phyloP scores from a whole-genome alignment of 2,113 vertebrate genomes.

The Bos javanicus region DNA sequence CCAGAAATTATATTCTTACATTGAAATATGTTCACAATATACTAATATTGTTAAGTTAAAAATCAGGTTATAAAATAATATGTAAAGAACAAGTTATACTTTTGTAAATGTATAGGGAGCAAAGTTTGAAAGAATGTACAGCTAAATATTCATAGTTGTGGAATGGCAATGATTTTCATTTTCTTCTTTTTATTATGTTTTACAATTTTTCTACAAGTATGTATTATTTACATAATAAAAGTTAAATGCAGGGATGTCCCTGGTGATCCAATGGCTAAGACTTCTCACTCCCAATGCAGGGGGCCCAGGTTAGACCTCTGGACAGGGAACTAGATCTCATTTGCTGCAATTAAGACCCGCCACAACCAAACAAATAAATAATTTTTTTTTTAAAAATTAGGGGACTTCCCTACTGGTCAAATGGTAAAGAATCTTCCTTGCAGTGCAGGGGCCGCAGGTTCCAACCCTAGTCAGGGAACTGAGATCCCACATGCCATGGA shows the following conservation, averaged over 20 bases:
- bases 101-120: background rate
- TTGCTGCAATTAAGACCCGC: background rate
- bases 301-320: background rate
- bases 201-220: background rate
- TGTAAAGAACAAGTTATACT: background rate
- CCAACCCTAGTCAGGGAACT: background rate
- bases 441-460: background rate
- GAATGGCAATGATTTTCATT: background rate
- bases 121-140: background rate
- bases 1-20: background rate
- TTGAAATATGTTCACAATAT: background rate
- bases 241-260: background rate
- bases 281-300: background rate
- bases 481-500: background rate
- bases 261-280: background rate
- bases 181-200: background rate
- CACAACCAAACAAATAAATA: background rate
- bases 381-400: background rate
- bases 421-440: background rate
- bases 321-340: background rate
- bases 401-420: background rate
- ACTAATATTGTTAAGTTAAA: background rate
- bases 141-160: background rate
- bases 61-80: background rate
- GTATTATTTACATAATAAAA: background rate